Conservation (phyloP, 2,797 vertebrate genomes). For the Diglossa cyanea region DNA sequence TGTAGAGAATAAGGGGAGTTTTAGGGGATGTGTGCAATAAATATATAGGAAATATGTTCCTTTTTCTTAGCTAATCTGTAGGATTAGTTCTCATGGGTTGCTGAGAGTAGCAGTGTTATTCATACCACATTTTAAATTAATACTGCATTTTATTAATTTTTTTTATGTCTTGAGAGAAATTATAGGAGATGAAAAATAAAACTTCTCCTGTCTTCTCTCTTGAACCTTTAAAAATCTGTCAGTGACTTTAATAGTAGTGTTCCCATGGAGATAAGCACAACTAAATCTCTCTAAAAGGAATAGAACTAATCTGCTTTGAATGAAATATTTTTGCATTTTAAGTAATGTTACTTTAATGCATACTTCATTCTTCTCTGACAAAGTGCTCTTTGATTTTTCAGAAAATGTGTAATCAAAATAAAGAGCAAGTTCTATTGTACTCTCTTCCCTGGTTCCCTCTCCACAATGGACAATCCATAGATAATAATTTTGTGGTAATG, state of each 20-base stretch:
- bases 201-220: conserved; percentile 2
- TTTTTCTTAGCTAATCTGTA: conserved; percentile 3
- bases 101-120: not conserved
- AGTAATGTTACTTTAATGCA: conserved; percentile 41
- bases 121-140: conserved; percentile 15
- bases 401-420: conserved; percentile 45
- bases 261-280: conserved; percentile 62
- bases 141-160: not conserved
- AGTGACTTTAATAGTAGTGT: conserved; percentile 49
- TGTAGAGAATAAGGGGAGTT: not conserved
- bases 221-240: conserved; percentile 51
- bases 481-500: conserved; percentile 40
- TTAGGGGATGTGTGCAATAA: not conserved
- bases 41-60: not conserved
- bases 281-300: conserved; percentile 41
- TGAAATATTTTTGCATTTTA: conserved; percentile 59
- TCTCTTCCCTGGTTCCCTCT: not conserved
- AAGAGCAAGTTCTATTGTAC: conserved; percentile 22
- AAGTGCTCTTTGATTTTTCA: conserved; percentile 50
- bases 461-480: conserved; percentile 19
- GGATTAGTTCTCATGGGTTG: not conserved
- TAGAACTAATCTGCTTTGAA: conserved; percentile 44
- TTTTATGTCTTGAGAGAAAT: not conserved
- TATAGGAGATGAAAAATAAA: conserved; percentile 22
- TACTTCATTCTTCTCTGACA: conserved; percentile 29